Conservation (phyloP, 2,797 vertebrate genomes). For the Danio tinwini region DNA sequence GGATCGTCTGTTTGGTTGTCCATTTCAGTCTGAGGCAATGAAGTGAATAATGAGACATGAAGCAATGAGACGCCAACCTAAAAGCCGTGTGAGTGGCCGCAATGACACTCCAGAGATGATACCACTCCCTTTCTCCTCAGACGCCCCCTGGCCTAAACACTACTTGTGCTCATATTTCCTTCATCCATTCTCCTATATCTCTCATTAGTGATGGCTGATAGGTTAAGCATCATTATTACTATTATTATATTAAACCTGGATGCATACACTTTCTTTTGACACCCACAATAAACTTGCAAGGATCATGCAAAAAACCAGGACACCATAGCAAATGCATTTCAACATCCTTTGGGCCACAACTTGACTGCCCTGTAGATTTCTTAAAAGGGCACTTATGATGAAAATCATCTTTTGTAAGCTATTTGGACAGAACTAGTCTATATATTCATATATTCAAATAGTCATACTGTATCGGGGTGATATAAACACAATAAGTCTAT, state of each 20-base stretch:
- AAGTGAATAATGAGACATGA: conserved; percentile 66
- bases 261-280: not conserved
- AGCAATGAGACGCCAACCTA: conserved; percentile 57
- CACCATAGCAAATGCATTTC: not conserved
- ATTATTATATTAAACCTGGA: not conserved
- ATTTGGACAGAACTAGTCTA: too few species aligned
- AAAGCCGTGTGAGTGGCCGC: conserved; percentile 51
- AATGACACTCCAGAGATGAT: conserved; percentile 55
- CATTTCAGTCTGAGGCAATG: conserved; percentile 58
- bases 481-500: too few species aligned
- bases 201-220: conserved; percentile 17
- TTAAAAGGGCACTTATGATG: too few species aligned
- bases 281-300: not conserved
- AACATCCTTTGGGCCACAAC: not conserved
- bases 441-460: too few species aligned
- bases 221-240: not conserved
- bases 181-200: not conserved
- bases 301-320: not conserved
- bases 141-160: conserved; percentile 28
- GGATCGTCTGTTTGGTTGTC: conserved; percentile 62
- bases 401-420: too few species aligned
- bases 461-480: too few species aligned
- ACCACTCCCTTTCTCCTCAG: conserved; percentile 57
- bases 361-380: too few species aligned
- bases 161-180: conserved; percentile 26